phyloP scores from a whole-genome alignment of 2,888 invertebrate species.

The Spicauda simplicius region DNA sequence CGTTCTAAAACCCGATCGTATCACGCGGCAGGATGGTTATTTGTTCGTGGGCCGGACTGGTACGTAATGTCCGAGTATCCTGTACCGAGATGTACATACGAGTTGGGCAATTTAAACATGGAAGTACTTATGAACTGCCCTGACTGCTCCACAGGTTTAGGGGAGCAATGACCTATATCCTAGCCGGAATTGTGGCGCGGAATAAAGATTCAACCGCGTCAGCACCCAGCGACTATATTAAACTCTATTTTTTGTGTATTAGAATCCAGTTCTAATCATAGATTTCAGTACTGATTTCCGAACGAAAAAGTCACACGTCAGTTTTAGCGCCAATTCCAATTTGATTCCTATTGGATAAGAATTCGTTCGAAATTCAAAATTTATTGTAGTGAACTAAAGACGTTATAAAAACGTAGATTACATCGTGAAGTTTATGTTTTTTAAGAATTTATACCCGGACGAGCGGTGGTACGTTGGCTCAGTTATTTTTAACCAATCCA shows the following conservation, averaged over 20 bases:
- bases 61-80: constrained; percentile 67
- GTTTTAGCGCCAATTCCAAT: constrained; percentile 64
- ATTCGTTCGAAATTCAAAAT: constrained; percentile 54
- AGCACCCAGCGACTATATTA: constrained; percentile 62
- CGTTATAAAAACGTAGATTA: constrained; percentile 49
- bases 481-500: constrained; percentile 82
- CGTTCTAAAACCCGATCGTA: constrained; percentile 58
- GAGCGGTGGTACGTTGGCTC: constrained; percentile 63
- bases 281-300: constrained; percentile 57
- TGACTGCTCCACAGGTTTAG: constrained; percentile 81
- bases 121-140: constrained; percentile 80
- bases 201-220: constrained; percentile 67
- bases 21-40: constrained; percentile 60
- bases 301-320: constrained; percentile 64
- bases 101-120: constrained; percentile 82
- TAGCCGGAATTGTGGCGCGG: constrained; percentile 63
- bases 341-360: constrained; percentile 65
- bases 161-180: constrained; percentile 85
- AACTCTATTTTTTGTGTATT: constrained; percentile 77
- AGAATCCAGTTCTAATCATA: constrained; percentile 78
- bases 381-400: constrained; percentile 45
- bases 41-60: constrained; percentile 55
- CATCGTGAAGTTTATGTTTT: constrained; percentile 77
- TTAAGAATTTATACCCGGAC: constrained; percentile 79
- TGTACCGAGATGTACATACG: constrained; percentile 80